Base-by-base conservation (phyloP, 2,888 invertebrate genomes). In the Clivina fossor region DNA sequence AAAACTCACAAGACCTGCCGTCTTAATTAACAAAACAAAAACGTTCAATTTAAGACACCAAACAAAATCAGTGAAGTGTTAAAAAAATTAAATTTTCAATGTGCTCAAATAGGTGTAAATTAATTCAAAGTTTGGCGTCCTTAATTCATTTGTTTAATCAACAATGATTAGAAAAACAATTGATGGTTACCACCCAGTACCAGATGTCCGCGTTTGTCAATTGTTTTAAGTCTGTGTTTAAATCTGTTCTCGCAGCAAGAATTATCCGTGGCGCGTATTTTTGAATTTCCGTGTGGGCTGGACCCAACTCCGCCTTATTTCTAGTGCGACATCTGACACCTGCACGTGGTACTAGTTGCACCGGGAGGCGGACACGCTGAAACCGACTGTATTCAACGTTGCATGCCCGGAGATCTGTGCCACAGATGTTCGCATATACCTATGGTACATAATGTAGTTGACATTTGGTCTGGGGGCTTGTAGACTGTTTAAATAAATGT, bases 61-160 rank as follows among this genome's bases (percentile, higher is more conserved):
- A 53, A 53, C 44, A 53, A 44, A 44, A 44, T 33, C 44, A 44
- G 11, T 53, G 44, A 53, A 44, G 35, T 37, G 53, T 44, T 16
- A 4, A 7, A 40, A 46, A 35, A 19, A 35, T 24, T 16, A 3
- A 8, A 40, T 13, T 8, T 5, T 35, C 8, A 62, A 63, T 62
- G 59, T 62, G 62, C 47, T 57, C 57, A 63, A 56, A 59, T 60
- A 60, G 57, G 61, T 60, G 62, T 62, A 60, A 63, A 63, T 47
- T 60, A 63, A 63, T 60, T 3, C 54, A 62, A 59, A 58, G 60
- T 61, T 60, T 63, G 51, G 35, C 46, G 44, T 44, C 38, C 24
- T 57, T 24, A 44, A 59, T 44, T 58, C 58, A 58, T 61, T 61
- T 63, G 61, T 63, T 61, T 63, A 32, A 19, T 43, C 53, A 53